Percentiles rank a stretch among this genome's conserved stretches.
phyloP scores from a whole-genome alignment of 2,113 vertebrate species.

The Chrysemys picta region DNA sequence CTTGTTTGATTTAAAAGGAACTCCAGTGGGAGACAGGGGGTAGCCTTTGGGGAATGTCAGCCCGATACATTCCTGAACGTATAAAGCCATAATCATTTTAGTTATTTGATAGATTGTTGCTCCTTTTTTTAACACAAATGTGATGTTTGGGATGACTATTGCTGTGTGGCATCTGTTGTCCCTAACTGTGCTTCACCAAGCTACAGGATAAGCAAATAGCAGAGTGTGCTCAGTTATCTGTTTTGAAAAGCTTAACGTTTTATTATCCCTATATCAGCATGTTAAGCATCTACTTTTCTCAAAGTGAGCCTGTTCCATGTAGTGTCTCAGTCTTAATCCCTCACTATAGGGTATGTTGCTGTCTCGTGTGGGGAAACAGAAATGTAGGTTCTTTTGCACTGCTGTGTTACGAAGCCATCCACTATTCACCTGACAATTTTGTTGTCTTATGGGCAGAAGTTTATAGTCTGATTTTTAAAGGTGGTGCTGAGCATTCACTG shows the following conservation, averaged over 20 bases:
- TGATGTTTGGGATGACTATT: not conserved
- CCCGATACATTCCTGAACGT: not conserved
- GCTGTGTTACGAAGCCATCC: too few species aligned
- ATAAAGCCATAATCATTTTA: not conserved
- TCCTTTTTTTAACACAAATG: not conserved
- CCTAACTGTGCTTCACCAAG: not conserved
- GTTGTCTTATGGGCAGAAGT: not conserved
- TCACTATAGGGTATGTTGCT: not conserved
- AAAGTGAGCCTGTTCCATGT: too few species aligned
- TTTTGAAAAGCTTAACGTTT: too few species aligned
- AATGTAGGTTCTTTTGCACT: not conserved
- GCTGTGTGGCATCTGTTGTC: not conserved
- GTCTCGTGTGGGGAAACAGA: not conserved
- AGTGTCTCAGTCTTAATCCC: not conserved
- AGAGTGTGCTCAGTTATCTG: too few species aligned
- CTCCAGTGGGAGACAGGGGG: not conserved
- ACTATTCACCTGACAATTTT: not conserved
- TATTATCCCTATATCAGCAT: too few species aligned
- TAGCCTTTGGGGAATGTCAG: not conserved
- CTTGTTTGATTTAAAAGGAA: not conserved
- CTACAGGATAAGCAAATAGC: too few species aligned
- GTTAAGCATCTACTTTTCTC: too few species aligned
- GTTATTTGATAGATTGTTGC: not conserved
- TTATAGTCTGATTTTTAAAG: not conserved
- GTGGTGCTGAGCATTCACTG: not conserved